Base-by-base conservation (phyloP, 2,888 invertebrate genomes). In the Plutella xylostella region DNA sequence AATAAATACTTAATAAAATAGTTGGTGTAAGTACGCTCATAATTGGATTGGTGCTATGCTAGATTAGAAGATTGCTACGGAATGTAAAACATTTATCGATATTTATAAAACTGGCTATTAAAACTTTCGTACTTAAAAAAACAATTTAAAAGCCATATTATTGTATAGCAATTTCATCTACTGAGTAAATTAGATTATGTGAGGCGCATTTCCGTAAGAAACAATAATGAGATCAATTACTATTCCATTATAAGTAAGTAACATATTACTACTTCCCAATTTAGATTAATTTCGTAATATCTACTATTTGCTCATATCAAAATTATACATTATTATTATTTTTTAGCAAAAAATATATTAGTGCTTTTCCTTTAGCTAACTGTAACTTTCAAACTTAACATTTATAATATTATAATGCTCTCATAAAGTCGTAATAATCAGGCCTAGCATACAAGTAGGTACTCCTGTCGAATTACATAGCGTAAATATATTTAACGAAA, bases 211-310 rank as follows among this genome's bases (percentile, higher is more conserved):
- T n/a, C n/a, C n/a, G n/a, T n/a, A n/a, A n/a, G n/a, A n/a, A n/a
- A n/a, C n/a, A n/a, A n/a, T n/a, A n/a, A n/a, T n/a, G n/a, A n/a
- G n/a, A n/a, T n/a, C n/a, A n/a, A n/a, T n/a, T 72, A 69, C 70
- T 79, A 82, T 80, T 82, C 80, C 80, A 82, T 79, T 78, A 74
- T 65, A n/a, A n/a, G 70, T 76, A 74, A 74, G 74, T 73, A 73
- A 76, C 73, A 67, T 73, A 64, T 75, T 68, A 68, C 60, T 67
- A 68, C 60, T 55, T 71, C 63, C 65, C 61, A 74, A 77, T 72
- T 65, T 65, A 63, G 72, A 70, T 68, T 72, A 68, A 75, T 67
- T 68, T 64, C 59, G 72, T 65, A 17, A n/a, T 39, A 39, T 25
- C 11, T 39, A 68, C 64, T 76, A 78, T 76, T 82, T 82, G 82